Conservation (phyloP, 2,113 vertebrate genomes). For the Ceratotherium simum region DNA sequence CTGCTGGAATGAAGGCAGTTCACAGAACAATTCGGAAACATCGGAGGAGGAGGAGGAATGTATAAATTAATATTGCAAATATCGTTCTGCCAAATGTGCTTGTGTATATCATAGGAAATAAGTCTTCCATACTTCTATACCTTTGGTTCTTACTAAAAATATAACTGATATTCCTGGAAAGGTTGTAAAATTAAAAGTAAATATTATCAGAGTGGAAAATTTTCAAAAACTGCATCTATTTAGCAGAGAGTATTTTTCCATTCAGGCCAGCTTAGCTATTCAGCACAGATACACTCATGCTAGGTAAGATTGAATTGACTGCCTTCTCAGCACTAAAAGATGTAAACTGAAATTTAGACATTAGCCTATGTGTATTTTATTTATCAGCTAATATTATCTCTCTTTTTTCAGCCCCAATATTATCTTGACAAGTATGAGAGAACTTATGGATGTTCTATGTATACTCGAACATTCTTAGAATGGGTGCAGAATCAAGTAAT, state of each 20-base stretch:
- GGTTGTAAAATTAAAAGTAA: constrained; percentile 11
- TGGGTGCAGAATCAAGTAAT: not conserved
- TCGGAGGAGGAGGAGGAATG: not conserved
- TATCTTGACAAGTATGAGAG: not conserved
- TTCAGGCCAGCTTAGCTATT: not conserved
- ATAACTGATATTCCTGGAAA: constrained; percentile 44
- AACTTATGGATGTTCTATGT: not conserved
- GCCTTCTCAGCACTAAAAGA: not conserved
- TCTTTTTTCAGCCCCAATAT: not conserved
- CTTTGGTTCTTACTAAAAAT: constrained; percentile 22
- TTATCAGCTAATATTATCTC: not conserved
- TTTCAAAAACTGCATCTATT: constrained; percentile 8
- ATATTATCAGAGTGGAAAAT: constrained; percentile 20
- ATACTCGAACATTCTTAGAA: not conserved
- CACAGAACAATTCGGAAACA: not conserved
- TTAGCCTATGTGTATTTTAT: not conserved
- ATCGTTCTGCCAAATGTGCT: constrained; percentile 1
- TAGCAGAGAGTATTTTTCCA: constrained; percentile 25
- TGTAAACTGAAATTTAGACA: not conserved
- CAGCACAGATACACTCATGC: not conserved
- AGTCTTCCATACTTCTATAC: not conserved
- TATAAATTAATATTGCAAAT: not conserved
- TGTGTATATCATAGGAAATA: not conserved
- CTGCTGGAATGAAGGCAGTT: not conserved
- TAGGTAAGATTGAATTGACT: not conserved